These are phyloP conservation scores for Branchinecta sandiegonensis DNA, from an alignment of 2,888 invertebrate genomes.

Conservation along the genomic window DNA sequence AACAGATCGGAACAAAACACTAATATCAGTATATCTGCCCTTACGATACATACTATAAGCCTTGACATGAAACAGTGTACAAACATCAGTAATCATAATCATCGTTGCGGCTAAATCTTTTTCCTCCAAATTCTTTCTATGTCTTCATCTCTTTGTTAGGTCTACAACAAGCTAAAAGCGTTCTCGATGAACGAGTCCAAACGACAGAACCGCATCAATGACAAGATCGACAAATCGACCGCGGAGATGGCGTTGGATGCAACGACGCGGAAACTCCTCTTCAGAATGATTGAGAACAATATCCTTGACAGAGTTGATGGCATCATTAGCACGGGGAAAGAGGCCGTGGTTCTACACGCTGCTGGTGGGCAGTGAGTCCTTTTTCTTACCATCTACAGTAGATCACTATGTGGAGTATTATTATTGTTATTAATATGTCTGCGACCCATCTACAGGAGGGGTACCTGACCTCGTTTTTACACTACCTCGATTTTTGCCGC, in stretches of 20 bases:
- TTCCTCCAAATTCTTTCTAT: too few relatives aligned
- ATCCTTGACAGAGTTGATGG: constrained; percentile 42
- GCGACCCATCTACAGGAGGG: too few relatives aligned
- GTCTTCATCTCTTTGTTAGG: constrained; percentile 25
- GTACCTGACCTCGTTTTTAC: too few relatives aligned
- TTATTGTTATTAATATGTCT: too few relatives aligned
- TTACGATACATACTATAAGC: too few relatives aligned
- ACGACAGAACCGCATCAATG: constrained; percentile 38
- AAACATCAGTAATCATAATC: too few relatives aligned
- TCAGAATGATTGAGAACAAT: constrained; percentile 42
- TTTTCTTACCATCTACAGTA: not conserved
- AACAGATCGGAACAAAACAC: too few relatives aligned
- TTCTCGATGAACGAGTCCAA: constrained; percentile 39
- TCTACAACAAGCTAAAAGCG: constrained; percentile 40
- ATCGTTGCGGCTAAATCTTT: too few relatives aligned
- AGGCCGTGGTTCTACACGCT: constrained; percentile 42
- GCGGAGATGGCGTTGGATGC: constrained; percentile 42
- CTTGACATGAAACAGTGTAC: too few relatives aligned
- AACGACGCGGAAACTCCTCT: constrained; percentile 41
- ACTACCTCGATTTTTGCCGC: too few relatives aligned
- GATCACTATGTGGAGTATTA: too few relatives aligned
- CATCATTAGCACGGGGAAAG: constrained; percentile 44
- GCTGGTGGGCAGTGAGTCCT: constrained; percentile 36
- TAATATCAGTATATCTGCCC: too few relatives aligned
- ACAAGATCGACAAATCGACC: constrained; percentile 43